These are phyloP conservation scores for Rhabdomys pumilio DNA, from an alignment of 2,797 vertebrate species.

Conservation along the genomic window DNA sequence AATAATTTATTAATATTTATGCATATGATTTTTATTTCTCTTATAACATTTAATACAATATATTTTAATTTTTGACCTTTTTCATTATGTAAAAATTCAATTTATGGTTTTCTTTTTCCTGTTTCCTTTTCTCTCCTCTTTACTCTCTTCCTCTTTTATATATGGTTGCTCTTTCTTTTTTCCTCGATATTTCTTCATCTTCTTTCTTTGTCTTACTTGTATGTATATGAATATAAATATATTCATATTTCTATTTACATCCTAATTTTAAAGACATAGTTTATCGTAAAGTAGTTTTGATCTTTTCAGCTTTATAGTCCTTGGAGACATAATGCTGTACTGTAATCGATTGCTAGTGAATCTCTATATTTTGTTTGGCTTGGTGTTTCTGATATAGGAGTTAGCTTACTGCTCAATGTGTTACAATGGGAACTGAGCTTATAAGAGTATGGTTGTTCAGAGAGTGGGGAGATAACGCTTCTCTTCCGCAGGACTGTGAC, in stretches of 20 bases:
- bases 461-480: background rate
- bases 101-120: background rate
- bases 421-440: background rate
- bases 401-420: background rate
- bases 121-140: background rate
- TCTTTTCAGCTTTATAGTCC: background rate
- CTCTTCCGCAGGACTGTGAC: background rate
- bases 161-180: background rate
- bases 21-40: background rate
- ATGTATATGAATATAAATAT: too few relatives aligned
- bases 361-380: background rate
- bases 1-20: background rate
- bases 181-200: background rate
- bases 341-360: background rate
- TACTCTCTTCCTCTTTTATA: background rate
- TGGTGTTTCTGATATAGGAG: too few relatives aligned
- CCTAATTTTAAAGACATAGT: background rate
- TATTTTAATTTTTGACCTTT: background rate
- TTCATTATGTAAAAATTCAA: background rate
- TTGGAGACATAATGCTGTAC: background rate
- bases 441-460: background rate
- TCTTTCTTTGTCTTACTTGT: background rate
- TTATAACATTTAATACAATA: background rate
- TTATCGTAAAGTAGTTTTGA: background rate
- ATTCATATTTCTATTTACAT: background rate